Evolutionary conservation across 2,797 vertebrate species (phyloP), one percentile per base, ranked within the genome.

Genomic region (Agapornis canus): DNA sequence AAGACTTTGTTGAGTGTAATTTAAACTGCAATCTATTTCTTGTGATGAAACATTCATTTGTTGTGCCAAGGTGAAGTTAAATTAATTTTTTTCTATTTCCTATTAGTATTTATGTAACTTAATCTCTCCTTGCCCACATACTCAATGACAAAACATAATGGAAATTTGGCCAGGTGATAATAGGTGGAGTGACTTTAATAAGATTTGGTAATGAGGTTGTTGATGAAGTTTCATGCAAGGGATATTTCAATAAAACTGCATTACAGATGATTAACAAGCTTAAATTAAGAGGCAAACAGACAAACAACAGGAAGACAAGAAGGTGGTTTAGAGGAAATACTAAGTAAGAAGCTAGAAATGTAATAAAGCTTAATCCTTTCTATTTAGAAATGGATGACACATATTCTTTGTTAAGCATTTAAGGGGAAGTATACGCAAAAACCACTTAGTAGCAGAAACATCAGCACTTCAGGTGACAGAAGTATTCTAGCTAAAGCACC

Each of bases 181-280:
- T 68, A 82, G 68, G 76, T 89, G 51, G 9, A 88, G 51, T 77
- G 83, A 54, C 47, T 93, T 94, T 57, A 92, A 90, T 96, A 77
- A 85, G 70, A 59, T 88, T 86, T 69, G 57, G 16, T 93, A 96
- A 96, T 96, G 70, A 95, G 54, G 60, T 70, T 66, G 86, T 42
- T 94, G 92, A 94, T 94, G 84, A 86, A 73, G 71, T 76, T 96
- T 94, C 82, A 87, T 84, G 82, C 81, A 92, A 94, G 83, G 60
- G 42, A 80, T 83, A 45, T 83, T 94, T 94, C 76, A 81, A 6
- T 92, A 54, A 90, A 95, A 83, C 49, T 51, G 75, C 89, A 87
- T 96, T 95, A 96, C 64, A 79, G 71, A 90, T 90, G 68, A 96
- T 96, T 96, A 96, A 71, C 82, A 93, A 89, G 39, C 59, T 88